Percentiles rank a stretch among this genome's conserved stretches.
Evolutionary conservation across 53 echinoderm and acorn worm species (phyloP).

Genomic region (Echinarachnius parma): DNA sequence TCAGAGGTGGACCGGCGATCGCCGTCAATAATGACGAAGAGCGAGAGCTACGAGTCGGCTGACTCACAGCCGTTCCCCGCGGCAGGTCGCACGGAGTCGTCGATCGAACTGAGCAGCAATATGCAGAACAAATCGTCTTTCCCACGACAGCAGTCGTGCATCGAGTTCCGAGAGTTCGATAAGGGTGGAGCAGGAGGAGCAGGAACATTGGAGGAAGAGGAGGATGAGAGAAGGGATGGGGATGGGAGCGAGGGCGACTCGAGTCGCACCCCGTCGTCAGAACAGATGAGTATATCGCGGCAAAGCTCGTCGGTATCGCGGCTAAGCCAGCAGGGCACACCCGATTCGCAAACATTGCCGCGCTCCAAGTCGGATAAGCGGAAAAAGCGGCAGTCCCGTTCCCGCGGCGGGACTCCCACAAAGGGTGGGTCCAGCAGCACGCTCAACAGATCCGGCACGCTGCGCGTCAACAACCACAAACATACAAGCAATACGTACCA

Average conservation of each 20-base stretch:
- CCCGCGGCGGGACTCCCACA: constrained; percentile 8
- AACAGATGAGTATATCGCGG: constrained; percentile 32
- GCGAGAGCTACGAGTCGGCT: constrained; percentile 36
- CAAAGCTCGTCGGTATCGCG: constrained; percentile 28
- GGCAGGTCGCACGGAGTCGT: constrained; percentile 37
- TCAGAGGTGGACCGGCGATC: constrained; percentile 28
- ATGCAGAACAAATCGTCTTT: constrained; percentile 32
- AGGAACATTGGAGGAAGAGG: no score
- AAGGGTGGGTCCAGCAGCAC: constrained; percentile 1
- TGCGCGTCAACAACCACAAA: constrained; percentile 29
- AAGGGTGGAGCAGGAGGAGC: constrained; percentile 27
- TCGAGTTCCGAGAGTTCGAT: constrained; percentile 86
- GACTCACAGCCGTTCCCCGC: constrained; percentile 37
- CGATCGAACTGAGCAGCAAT: constrained; percentile 27
- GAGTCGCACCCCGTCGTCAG: constrained; percentile 20
- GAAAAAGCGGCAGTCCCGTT: constrained; percentile 11
- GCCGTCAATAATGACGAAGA: constrained; percentile 51
- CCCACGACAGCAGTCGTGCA: constrained; percentile 78
- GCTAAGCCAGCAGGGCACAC: constrained; percentile 10
- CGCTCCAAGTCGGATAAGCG: constrained; percentile 4
- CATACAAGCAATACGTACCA: constrained; percentile 44
- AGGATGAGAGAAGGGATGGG: constrained; percentile 31
- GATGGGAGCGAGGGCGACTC: constrained; percentile 40
- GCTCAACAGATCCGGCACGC: constrained; percentile 8
- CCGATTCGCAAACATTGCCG: constrained; percentile 28